These are phyloP conservation scores for Suillia variegata DNA, from an alignment of 2,888 invertebrate species.

Conservation along the genomic window DNA sequence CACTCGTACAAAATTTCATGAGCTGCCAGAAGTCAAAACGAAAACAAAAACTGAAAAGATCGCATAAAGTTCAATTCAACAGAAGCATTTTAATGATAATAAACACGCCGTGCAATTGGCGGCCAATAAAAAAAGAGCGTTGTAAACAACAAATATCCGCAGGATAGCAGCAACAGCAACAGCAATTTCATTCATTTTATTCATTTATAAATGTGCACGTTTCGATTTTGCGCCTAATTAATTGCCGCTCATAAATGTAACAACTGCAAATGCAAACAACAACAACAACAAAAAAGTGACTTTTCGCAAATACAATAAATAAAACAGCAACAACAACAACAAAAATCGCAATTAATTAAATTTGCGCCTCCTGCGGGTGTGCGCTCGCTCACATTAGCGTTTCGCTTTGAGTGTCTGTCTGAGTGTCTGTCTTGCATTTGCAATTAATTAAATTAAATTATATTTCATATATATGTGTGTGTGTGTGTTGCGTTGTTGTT, in stretches of 20 bases:
- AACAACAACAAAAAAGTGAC: too few relatives aligned
- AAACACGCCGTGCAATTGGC: neutral
- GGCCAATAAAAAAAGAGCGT: too few relatives aligned
- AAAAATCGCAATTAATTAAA: conserved; percentile 46
- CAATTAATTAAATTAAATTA: conserved; percentile 51
- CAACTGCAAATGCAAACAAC: conserved; percentile 26
- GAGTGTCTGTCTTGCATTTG: neutral
- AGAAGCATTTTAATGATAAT: neutral
- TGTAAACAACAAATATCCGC: conserved; percentile 1
- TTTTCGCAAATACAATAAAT: too few relatives aligned
- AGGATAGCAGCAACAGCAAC: too few relatives aligned
- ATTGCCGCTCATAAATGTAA: conserved; percentile 52
- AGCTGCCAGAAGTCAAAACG: too few relatives aligned
- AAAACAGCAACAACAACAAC: too few relatives aligned
- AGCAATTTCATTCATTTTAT: too few relatives aligned
- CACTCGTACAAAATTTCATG: too few relatives aligned
- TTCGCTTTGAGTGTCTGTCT: neutral
- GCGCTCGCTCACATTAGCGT: neutral
- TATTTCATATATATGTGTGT: neutral
- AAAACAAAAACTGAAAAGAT: too few relatives aligned
- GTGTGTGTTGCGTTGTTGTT: neutral
- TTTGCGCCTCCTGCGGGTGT: conserved; percentile 43
- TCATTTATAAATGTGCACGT: neutral
- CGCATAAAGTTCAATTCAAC: neutral
- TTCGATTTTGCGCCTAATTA: conserved; percentile 39